These are phyloP conservation scores for Ailurus styani DNA, from an alignment of 2,113 vertebrate species.

Conservation along the genomic window DNA sequence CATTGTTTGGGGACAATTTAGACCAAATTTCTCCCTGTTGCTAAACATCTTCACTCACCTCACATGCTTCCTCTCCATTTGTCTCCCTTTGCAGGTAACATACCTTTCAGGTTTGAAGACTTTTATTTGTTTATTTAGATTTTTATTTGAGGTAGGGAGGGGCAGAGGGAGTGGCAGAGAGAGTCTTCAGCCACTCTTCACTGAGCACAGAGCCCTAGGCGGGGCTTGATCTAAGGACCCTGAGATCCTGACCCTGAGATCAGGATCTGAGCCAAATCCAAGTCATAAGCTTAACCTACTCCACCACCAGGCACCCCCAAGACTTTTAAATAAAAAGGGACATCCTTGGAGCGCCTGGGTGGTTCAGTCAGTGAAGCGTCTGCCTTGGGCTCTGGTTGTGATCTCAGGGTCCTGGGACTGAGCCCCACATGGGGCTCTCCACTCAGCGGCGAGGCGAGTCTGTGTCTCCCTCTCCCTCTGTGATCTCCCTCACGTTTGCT, in stretches of 20 bases:
- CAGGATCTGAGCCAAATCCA: background rate
- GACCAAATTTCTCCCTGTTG: background rate
- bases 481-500: no score
- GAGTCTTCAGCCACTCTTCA: background rate
- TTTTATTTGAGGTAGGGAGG: background rate
- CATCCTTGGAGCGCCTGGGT: no score
- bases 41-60: background rate
- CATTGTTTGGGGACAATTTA: background rate
- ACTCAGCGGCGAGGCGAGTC: no score
- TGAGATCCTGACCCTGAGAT: background rate
- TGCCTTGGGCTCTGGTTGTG: no score
- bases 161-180: background rate
- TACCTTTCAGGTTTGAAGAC: background rate
- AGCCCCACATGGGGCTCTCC: no score
- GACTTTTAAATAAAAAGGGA: background rate
- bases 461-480: no score
- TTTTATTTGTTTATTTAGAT: background rate
- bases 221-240: no score
- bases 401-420: no score
- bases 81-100: background rate
- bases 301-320: background rate
- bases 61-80: background rate
- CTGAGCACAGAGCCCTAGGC: background rate
- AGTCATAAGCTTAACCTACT: background rate
- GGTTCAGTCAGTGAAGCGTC: no score